A percentile compares a stretch with the other conserved stretches of the same genome.
phyloP scores from a whole-genome alignment of 2,797 vertebrate species.

The Nothura maculosa region DNA sequence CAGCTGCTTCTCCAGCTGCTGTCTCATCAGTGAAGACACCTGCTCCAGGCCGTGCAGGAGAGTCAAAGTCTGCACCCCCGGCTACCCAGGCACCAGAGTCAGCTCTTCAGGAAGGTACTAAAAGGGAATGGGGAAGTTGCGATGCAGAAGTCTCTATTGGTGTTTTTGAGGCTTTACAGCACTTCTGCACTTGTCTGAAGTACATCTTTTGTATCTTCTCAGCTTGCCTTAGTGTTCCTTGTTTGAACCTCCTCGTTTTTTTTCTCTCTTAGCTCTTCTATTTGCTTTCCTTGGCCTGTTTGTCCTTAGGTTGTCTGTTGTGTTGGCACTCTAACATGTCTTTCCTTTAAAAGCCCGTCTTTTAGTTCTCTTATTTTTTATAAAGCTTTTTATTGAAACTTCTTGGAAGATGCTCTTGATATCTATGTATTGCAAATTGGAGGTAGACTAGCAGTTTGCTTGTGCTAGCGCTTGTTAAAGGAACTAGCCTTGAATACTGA shows the following conservation, averaged over 20 bases:
- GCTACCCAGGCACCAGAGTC: slow-evolving; percentile 51
- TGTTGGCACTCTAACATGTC: background rate
- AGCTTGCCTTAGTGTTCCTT: background rate
- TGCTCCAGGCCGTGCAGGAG: slow-evolving; percentile 49
- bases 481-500: background rate
- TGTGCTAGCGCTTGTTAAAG: background rate
- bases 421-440: background rate
- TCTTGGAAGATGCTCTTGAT: background rate
- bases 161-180: background rate
- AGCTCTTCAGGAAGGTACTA: slow-evolving; percentile 79
- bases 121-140: background rate
- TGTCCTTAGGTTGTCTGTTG: background rate
- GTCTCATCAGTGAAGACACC: slow-evolving; percentile 42
- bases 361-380: background rate
- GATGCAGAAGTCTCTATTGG: background rate
- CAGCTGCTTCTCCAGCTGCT: slow-evolving; percentile 53
- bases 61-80: slow-evolving; percentile 47
- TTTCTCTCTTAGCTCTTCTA: background rate
- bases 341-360: background rate
- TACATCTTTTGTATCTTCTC: background rate
- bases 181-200: background rate
- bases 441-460: background rate
- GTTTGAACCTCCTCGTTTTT: background rate
- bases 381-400: background rate
- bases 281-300: background rate